Evolutionary conservation across 2,888 invertebrate genomes (phyloP).

Genomic region (Sphecodes monilicornis): DNA sequence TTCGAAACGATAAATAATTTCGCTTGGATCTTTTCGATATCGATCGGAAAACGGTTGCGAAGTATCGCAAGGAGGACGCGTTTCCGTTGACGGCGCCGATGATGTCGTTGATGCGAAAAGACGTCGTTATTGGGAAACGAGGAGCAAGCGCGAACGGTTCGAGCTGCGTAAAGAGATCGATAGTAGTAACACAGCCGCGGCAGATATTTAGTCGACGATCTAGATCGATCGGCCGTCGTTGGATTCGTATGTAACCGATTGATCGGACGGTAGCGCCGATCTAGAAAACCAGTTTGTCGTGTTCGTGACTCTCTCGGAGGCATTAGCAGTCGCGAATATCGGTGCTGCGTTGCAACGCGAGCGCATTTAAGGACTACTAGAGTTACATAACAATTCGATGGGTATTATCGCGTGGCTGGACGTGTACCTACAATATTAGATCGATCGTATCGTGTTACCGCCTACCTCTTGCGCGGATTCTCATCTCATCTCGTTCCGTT

Average conservation of each 20-base stretch:
- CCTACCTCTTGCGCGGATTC: conserved; percentile 37
- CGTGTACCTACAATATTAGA: conserved; percentile 53
- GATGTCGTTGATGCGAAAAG: neutral
- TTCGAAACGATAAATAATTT: neutral
- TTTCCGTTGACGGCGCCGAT: neutral
- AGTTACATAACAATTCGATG: conserved; percentile 64
- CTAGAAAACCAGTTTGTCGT: conserved; percentile 69
- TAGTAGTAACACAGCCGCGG: neutral
- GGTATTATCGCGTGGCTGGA: conserved; percentile 47
- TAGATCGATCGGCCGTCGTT: conserved; percentile 21
- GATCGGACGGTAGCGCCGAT: conserved; percentile 54
- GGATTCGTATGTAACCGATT: conserved; percentile 40
- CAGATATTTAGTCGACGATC: conserved; percentile 25
- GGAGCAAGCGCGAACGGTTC: neutral
- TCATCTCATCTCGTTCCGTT: conserved; percentile 38
- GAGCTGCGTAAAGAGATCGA: neutral
- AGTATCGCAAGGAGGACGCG: neutral
- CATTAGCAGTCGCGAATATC: conserved; percentile 59
- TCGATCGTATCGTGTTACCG: conserved; percentile 53
- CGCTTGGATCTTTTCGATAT: too few species aligned
- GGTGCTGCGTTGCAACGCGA: conserved; percentile 46
- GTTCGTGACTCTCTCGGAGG: conserved; percentile 52
- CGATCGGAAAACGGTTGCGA: neutral
- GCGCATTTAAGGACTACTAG: conserved; percentile 65
- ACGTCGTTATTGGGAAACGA: neutral